A percentile compares a stretch with the other conserved stretches of the same genome.
phyloP scores from a whole-genome alignment of 1,140 invertebrate genomes.

The Dinothrombium tinctorium region DNA sequence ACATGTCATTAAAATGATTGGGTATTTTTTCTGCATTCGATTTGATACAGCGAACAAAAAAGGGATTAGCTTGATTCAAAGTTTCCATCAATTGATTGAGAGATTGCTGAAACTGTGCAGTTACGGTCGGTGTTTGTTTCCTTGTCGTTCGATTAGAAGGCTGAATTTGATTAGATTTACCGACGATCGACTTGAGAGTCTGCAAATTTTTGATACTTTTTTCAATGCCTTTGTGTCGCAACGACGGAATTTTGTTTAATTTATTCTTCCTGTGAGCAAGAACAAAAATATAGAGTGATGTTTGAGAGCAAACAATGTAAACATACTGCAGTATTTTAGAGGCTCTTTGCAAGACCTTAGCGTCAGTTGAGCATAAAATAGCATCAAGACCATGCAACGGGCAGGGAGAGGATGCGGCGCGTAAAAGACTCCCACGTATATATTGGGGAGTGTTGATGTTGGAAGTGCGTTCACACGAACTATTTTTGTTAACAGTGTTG shows the following conservation, averaged over 20 bases:
- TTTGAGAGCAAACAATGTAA: too few species aligned
- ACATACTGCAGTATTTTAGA: constrained; percentile 16
- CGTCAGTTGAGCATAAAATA: constrained; percentile 14
- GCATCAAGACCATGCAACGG: too few species aligned
- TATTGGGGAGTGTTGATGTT: too few species aligned
- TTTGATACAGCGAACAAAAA: constrained; percentile 90
- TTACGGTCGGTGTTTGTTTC: constrained; percentile 42
- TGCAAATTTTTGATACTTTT: constrained; percentile 53
- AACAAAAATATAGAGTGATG: neutral
- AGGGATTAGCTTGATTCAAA: constrained; percentile 78
- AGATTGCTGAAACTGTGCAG: constrained; percentile 78
- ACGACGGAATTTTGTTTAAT: neutral
- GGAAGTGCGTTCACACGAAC: too few species aligned
- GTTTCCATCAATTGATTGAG: constrained; percentile 76
- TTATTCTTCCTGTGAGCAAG: constrained; percentile 7
- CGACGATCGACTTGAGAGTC: constrained; percentile 63
- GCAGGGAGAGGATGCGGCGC: too few species aligned
- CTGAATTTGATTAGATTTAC: constrained; percentile 13
- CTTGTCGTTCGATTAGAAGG: constrained; percentile 8
- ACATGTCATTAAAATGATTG: constrained; percentile 76
- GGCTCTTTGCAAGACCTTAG: constrained; percentile 13
- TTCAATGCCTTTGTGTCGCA: constrained; percentile 3
- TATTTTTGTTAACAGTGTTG: too few species aligned
- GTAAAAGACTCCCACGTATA: too few species aligned
- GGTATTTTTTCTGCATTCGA: constrained; percentile 31